A percentile compares a stretch with the other conserved stretches of the same genome.
Evolutionary conservation across 1,140 invertebrate genomes (phyloP).

Genomic region (Lordiphosa collinella): DNA sequence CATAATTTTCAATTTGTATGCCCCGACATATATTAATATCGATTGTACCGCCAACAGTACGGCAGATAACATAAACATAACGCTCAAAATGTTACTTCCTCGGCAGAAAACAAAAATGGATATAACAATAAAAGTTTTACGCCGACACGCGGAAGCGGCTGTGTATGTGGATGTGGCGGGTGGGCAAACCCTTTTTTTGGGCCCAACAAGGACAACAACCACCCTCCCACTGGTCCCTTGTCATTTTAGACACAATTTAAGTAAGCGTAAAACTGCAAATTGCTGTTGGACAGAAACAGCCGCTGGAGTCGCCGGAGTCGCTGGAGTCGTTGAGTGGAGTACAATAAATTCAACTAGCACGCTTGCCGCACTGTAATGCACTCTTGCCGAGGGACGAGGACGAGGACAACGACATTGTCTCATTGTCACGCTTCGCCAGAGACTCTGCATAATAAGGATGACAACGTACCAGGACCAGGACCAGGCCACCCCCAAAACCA

Average conservation of each 20-base stretch:
- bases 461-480: too few species aligned
- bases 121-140: constrained; percentile 73
- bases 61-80: constrained; percentile 40
- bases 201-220: constrained; percentile 10
- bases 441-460: constrained; percentile 72
- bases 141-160: constrained; percentile 28
- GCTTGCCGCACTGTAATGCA: constrained; percentile 50
- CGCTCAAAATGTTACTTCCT: constrained; percentile 38
- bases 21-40: constrained; percentile 62
- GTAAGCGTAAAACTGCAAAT: constrained; percentile 77
- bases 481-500: background rate
- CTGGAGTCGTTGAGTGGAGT: background rate
- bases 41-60: constrained; percentile 36
- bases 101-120: constrained; percentile 4
- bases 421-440: constrained; percentile 65
- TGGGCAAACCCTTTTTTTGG: constrained; percentile 11
- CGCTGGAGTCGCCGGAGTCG: constrained; percentile 12
- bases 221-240: constrained; percentile 45
- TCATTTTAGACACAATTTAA: constrained; percentile 75
- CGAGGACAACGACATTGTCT: constrained; percentile 48
- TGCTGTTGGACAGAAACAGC: constrained; percentile 48
- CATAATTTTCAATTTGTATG: constrained; percentile 73
- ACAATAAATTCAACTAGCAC: constrained; percentile 71
- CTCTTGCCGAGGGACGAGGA: constrained; percentile 34
- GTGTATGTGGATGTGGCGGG: constrained; percentile 1